These are phyloP conservation scores for Penelope pileata DNA, from an alignment of 2,113 vertebrate genomes.

Conservation along the genomic window DNA sequence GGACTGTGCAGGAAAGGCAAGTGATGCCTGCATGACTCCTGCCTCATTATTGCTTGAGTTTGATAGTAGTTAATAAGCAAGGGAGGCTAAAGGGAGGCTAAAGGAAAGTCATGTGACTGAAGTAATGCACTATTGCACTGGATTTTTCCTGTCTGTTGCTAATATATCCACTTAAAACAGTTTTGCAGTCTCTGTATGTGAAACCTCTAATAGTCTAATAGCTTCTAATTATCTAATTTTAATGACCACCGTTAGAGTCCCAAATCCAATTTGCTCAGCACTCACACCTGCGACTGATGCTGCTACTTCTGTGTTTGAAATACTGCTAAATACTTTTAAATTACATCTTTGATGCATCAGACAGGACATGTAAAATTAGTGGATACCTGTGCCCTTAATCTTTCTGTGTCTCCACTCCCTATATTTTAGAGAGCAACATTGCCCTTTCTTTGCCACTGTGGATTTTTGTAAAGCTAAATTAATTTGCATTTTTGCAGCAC, in stretches of 20 bases:
- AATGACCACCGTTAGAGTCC: background rate
- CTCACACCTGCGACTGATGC: background rate
- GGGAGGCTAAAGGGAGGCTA: background rate
- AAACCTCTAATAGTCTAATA: background rate
- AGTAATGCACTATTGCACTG: background rate
- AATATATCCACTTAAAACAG: background rate
- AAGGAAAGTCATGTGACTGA: background rate
- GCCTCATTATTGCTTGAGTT: background rate
- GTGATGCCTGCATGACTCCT: background rate
- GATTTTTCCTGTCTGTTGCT: background rate
- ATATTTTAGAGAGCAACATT: background rate
- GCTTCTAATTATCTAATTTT: slow-evolving; percentile 20
- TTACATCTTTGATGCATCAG: background rate
- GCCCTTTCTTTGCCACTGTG: background rate
- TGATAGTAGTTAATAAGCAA: background rate
- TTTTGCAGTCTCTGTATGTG: background rate
- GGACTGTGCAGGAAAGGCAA: background rate
- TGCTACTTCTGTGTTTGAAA: background rate
- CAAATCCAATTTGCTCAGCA: slow-evolving; percentile 1
- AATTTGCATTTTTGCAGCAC: background rate
- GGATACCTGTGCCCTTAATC: background rate
- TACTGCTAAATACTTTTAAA: background rate
- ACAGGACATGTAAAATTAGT: background rate
- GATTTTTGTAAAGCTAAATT: background rate
- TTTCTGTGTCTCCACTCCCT: background rate